phyloP scores from a whole-genome alignment of 2,888 invertebrate species.

The Hesperia comma region DNA sequence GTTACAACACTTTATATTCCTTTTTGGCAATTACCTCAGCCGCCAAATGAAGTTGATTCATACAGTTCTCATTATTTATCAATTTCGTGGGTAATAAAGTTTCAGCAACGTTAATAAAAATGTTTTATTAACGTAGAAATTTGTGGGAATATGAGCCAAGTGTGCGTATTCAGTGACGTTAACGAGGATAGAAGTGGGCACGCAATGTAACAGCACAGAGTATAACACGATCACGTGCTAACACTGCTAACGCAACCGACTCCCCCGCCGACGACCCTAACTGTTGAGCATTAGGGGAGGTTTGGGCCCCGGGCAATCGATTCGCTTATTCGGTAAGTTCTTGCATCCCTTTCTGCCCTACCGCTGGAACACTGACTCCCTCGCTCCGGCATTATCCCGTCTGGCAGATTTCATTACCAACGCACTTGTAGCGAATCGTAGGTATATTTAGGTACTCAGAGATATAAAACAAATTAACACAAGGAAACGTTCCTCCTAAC shows the following conservation, averaged over 20 bases:
- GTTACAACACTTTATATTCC: too few relatives aligned
- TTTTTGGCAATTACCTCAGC: too few relatives aligned
- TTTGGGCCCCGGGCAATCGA: slow-evolving; percentile 72
- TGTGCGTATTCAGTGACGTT: too few relatives aligned
- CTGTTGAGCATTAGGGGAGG: slow-evolving; percentile 69
- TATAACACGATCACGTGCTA: slow-evolving; percentile 40
- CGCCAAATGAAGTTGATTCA: too few relatives aligned
- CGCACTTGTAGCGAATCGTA: slow-evolving; percentile 37
- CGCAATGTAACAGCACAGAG: not conserved
- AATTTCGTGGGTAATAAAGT: too few relatives aligned
- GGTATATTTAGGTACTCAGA: not conserved
- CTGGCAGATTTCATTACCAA: slow-evolving; percentile 67
- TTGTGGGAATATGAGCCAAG: too few relatives aligned
- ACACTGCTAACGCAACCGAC: slow-evolving; percentile 48
- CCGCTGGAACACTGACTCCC: slow-evolving; percentile 46
- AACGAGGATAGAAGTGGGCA: not conserved
- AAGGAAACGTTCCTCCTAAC: not conserved
- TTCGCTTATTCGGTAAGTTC: slow-evolving; percentile 70
- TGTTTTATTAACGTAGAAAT: too few relatives aligned
- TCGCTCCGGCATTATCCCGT: slow-evolving; percentile 58
- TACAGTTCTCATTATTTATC: too few relatives aligned
- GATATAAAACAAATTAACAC: not conserved
- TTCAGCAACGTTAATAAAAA: too few relatives aligned
- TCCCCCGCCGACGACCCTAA: slow-evolving; percentile 54
- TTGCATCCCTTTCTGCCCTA: slow-evolving; percentile 54